Evolutionary conservation across 2,888 invertebrate genomes (phyloP), one percentile per base, ranked within the genome.

Genomic region (Scotopteryx bipunctaria): DNA sequence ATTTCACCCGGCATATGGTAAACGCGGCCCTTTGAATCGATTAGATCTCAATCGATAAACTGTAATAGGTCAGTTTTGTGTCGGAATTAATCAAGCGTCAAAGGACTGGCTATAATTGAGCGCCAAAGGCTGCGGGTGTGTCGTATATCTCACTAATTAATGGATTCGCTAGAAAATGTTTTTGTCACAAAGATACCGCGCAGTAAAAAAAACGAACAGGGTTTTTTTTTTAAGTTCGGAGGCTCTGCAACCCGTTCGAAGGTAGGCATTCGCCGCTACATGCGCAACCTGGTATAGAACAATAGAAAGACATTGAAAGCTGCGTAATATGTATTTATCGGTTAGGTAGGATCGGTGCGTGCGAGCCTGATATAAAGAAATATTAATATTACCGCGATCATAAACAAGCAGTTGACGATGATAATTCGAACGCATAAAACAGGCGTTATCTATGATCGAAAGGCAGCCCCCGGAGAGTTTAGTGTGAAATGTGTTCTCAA

Each of bases 81-180:
- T 84, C 80, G 85, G 86, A 86, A 87, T 86, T 89, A 87, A 88
- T 87, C 88, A 86, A 86, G 80, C 86, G 80, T 86, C 87, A 87
- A 88, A 87, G 86, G 82, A 76, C 81, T 83, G 80, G 67, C 75
- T 71, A 75, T 83, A 83, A 84, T 84, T 81, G 83, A 80, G 78
- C 79, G 76, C 79, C 80, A 75, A 84, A 81, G 79, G 79, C 81
- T 76, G 76, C 75, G 80, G 75, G 76, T 71, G 75, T 73, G 79
- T 82, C 86, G 82, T 89, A 88, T 88, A 86, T 89, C 86, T 84
- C 69, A 80, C 81, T 86, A 89, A 89, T 89, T 88, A 87, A 89
- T 88, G 86, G 85, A 81, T 85, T 86, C 78, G 82, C 86, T 84
- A 83, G 86, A 78, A n/a, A 81, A 75, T 68, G 72, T 81, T 81